Evolutionary conservation across 1,140 invertebrate genomes (phyloP), one percentile per base, ranked within the genome.

Genomic region (Sarcophaga bullata): DNA sequence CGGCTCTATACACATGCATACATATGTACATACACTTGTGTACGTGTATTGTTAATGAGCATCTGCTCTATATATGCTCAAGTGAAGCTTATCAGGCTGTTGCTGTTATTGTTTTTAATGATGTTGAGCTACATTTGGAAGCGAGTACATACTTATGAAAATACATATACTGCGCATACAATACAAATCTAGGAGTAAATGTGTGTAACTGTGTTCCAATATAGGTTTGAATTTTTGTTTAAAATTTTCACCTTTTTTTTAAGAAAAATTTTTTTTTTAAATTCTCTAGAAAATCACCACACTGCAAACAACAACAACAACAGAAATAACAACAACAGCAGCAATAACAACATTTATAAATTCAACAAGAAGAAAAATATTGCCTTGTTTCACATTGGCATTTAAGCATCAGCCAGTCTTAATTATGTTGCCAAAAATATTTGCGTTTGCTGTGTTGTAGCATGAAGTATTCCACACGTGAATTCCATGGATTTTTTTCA

Each of bases 71-170:
- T 68, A 68, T 68, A 68, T 68, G 62, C 19, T 68, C 62, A 68
- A 68, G 62, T 68, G 62, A 68, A 68, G 62, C 62, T 68, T 68
- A 68, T 68, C 62, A 68, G n/a, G 62, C 19, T 25, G 62, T 68
- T 68, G 62, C 17, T 68, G 62, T 68, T 68, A 68, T 68, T 68
- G 62, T 68, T 68, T 68, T 68, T 68, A 68, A 68, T 68, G 62
- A 68, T 9, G 62, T 68, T 68, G 62, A 9, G 19, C 6, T 6
- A 37, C 25, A 37, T 37, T 37, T 37, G 1, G 25, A 37, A 37
- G 25, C 1, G 25, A 37, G 25, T 37, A 37, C 25, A 37, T 37
- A 37, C 25, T 2, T 37, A 37, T 37, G 25, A 37, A 37, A 37
- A 37, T 37, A 37, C 4, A 37, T 37, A 37, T 4, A 37, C 25